Evolutionary conservation across 2,113 vertebrate genomes (phyloP), one percentile per base, ranked within the genome.

Genomic region (Gnathonemus longibarbis): DNA sequence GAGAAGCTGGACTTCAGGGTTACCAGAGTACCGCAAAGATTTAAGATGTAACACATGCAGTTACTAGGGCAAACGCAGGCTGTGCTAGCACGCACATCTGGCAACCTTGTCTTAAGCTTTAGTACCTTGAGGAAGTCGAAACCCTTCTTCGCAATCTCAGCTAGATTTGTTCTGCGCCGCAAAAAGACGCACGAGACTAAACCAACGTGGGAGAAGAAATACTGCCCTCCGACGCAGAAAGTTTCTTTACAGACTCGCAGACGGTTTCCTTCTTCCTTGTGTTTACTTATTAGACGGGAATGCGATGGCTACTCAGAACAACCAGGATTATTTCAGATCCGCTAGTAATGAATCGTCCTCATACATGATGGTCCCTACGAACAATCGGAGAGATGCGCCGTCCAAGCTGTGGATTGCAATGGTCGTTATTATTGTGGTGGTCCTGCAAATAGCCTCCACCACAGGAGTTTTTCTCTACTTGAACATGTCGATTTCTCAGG

Each of bases 381-480:
- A 92, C 91, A 92, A 92, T 49, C 95, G 94, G 91, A 91, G 91
- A 87, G 95, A 96, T 1, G 92, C 95, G 13, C 93, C 94, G 52
- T 92, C 93, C 48, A 96, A 95, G 94, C 93, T 95, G 93, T 96
- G 95, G 95, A 91, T 96, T 91, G 96, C 95, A 9, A 96, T 96
- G 95, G 96, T 96, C 91, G 95, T 96, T 89, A 94, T 96, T 0
- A 95, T 96, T 88, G 96, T 96, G 92, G 95, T 96, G 83, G 96
- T 96, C 24, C 92, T 96, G 91, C 96, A 96, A 91, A 95, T 96
- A 9, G 96, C 96, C 24, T 96, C 95, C 86, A 96, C 96, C 90
- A 96, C 96, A 0, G 96, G 95, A 83, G 95, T 96, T 84, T 96
- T 96, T 89, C 95, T 96, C 90, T 96, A 96, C 94, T 94, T 96